Evolutionary conservation across 1,140 invertebrate species (phyloP), one percentile per base, ranked within the genome.

Genomic region (Saccostrea echinata): DNA sequence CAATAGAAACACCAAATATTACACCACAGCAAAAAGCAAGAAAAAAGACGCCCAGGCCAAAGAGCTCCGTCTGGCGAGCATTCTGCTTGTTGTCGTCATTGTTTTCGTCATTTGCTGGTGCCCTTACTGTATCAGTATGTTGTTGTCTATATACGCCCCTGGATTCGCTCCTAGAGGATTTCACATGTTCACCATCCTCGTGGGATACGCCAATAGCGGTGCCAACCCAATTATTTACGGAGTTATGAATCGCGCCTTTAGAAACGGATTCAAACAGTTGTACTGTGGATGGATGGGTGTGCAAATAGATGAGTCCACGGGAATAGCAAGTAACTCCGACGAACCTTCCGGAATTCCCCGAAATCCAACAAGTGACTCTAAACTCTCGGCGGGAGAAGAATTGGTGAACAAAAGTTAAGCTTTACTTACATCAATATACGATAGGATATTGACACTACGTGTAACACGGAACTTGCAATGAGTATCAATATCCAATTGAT

Each of bases 111-210:
- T 93, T 16, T 92, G 89, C 71, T 94, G 93, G 93, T 80, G 93
- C 2, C 93, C 93, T 13, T 94, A 93, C 87, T 94, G 93, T 88
- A 86, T 94, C 13, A 92, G 92, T 53, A 94, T 94, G 93, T 89
- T 94, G 53, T 52, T 93, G 35, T 90, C 90, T 13, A 90, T 94
- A 51, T 93, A 91, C 81, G 81, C 76, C 21, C 81, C 86, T 4
- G 55, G 84, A 3, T 21, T 24, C 12, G 89, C 91, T 3, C 84
- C 89, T 0, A 85, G 90, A 13, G 81, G 83, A 0, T 90, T 91
- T n/a, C 91, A 94, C 86, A 91, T 94, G 89, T 91, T 90, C 76
- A 92, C 93, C 0, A 86, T 93, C n/a, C 33, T 93, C 11, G 91
- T 93, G 61, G 93, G 93, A 8, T 94, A 93, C 80, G 88, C 91